phyloP scores from a whole-genome alignment of 2,797 vertebrate genomes.

The Sciurus carolinensis region DNA sequence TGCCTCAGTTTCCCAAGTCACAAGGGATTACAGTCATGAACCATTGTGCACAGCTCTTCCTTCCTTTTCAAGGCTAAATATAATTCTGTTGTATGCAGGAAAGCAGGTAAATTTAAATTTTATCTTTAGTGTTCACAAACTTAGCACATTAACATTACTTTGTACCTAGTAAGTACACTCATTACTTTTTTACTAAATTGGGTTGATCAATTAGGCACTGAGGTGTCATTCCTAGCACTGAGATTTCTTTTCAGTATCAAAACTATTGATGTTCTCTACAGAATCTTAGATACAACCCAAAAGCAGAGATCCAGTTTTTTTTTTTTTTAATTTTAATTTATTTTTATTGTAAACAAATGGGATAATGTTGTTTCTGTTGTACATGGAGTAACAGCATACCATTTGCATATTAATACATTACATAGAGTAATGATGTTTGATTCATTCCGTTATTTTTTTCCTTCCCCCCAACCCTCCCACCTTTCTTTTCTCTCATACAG shows the following conservation, averaged over 20 bases:
- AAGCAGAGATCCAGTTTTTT: not conserved
- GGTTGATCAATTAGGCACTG: not conserved
- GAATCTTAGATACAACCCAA: not conserved
- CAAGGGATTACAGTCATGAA: not conserved
- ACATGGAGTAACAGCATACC: too few species aligned
- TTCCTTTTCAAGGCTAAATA: not conserved
- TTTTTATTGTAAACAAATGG: too few species aligned
- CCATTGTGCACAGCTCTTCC: not conserved
- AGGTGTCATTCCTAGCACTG: not conserved
- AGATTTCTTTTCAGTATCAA: not conserved
- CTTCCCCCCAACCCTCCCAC: too few species aligned
- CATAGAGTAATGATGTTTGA: too few species aligned
- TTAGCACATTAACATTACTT: not conserved
- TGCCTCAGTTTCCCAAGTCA: not conserved
- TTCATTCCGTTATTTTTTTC: too few species aligned
- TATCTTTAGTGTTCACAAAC: not conserved
- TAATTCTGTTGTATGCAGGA: not conserved
- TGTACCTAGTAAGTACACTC: not conserved
- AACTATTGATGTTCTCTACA: not conserved
- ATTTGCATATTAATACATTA: too few species aligned
- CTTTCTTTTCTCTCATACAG: too few species aligned
- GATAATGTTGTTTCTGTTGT: too few species aligned
- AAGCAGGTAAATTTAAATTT: not conserved
- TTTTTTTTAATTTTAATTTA: not conserved
- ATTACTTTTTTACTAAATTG: constrained; percentile 21